Evolutionary conservation across 2,888 invertebrate genomes (phyloP).

Genomic region (Sphaerophoria rueppellii): DNA sequence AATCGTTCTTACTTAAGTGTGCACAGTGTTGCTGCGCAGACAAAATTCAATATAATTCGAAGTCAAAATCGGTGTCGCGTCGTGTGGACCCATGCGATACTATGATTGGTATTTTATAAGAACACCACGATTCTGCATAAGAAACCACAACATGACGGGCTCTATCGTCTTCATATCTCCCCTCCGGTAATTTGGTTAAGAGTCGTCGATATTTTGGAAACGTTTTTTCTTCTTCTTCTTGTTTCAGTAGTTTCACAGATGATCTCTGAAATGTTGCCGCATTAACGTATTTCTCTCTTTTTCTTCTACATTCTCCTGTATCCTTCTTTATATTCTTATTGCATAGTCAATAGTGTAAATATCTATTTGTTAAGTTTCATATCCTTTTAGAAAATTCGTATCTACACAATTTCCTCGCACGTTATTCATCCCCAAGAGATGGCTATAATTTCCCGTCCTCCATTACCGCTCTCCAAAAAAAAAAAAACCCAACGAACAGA

Average conservation of each 20-base stretch:
- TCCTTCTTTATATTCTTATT: constrained; percentile 21
- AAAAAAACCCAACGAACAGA: constrained; percentile 9
- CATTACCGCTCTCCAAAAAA: constrained; percentile 1
- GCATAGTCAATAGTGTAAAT: constrained; percentile 15
- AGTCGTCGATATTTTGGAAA: neutral
- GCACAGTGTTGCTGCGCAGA: too few species aligned
- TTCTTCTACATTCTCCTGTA: neutral
- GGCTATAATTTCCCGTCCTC: constrained; percentile 29
- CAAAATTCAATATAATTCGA: too few species aligned
- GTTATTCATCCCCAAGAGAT: constrained; percentile 32
- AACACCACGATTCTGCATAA: too few species aligned
- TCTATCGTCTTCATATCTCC: too few species aligned
- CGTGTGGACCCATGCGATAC: too few species aligned
- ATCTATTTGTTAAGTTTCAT: constrained; percentile 41
- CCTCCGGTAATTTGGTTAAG: neutral
- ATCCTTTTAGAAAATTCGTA: constrained; percentile 11
- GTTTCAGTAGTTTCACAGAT: neutral
- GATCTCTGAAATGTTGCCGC: neutral
- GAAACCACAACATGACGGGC: too few species aligned
- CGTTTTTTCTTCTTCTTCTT: too few species aligned
- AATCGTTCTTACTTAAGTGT: too few species aligned
- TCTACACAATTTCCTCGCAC: constrained; percentile 28
- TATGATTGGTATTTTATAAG: too few species aligned
- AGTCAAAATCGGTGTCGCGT: too few species aligned
- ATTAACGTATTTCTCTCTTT: neutral